These are phyloP conservation scores for Margarornis squamiger DNA, from an alignment of 2,797 vertebrate genomes.

Conservation along the genomic window DNA sequence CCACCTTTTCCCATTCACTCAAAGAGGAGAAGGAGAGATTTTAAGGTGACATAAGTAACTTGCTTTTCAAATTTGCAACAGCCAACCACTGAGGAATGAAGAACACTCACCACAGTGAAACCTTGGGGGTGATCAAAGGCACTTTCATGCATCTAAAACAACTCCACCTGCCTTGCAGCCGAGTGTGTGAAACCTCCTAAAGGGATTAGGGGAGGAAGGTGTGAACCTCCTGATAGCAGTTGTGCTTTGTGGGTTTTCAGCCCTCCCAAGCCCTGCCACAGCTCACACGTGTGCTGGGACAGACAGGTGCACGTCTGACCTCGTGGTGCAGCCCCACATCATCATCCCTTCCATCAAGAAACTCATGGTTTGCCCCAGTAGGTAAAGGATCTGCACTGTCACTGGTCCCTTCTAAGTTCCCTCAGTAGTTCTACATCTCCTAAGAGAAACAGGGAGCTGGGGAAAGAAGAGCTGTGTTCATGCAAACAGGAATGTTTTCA, in stretches of 20 bases:
- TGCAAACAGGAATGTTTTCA: background rate
- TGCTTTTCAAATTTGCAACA: background rate
- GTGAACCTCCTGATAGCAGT: background rate
- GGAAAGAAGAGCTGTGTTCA: background rate
- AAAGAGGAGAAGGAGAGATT: rapidly evolving
- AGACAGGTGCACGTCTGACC: background rate
- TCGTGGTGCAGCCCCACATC: rapidly evolving
- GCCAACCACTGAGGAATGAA: rapidly evolving
- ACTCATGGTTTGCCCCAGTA: rapidly evolving
- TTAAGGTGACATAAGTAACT: background rate
- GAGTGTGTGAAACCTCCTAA: rapidly evolving
- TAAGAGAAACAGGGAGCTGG: background rate
- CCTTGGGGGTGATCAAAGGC: background rate
- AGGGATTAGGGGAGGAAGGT: background rate
- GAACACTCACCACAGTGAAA: background rate
- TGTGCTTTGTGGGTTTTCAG: background rate
- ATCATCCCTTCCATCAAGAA: rapidly evolving
- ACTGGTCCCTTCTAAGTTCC: background rate
- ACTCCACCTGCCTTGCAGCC: background rate
- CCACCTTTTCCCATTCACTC: background rate
- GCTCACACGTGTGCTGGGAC: rapidly evolving
- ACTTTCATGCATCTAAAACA: rapidly evolving
- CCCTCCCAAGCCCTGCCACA: rapidly evolving
- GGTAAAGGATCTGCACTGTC: rapidly evolving
- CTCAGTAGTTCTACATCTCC: background rate